Conservation (phyloP, 1,140 invertebrate genomes). For the Drosophila pachea region DNA sequence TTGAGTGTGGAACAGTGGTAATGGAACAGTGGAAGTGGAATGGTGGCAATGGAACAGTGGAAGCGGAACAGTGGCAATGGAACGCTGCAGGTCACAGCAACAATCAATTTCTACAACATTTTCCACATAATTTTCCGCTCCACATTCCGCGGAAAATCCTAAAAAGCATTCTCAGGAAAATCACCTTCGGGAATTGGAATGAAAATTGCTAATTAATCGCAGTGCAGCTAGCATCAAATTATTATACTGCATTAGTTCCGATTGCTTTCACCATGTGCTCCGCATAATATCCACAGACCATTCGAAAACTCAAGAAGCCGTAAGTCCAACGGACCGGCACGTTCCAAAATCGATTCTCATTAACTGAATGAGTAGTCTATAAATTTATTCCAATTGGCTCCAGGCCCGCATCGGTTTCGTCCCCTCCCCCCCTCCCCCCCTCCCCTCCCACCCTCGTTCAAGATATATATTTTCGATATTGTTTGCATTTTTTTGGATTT, state of each 20-base stretch:
- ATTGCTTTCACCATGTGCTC: not conserved
- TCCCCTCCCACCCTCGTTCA: no score
- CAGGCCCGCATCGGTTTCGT: no score
- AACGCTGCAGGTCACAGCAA: not conserved
- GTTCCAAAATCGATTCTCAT: conserved; percentile 17
- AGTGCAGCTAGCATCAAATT: not conserved
- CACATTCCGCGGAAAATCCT: not conserved
- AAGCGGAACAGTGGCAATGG: not conserved
- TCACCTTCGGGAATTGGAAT: conserved; percentile 3
- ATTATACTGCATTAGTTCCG: not conserved
- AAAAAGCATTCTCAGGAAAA: not conserved
- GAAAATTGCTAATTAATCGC: not conserved
- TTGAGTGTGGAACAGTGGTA: not conserved
- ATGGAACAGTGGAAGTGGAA: not conserved
- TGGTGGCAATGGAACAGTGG: not conserved
- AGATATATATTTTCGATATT: not conserved
- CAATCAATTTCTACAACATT: no score
- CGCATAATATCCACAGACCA: not conserved
- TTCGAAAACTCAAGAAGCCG: not conserved
- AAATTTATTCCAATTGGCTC: conserved; percentile 2
- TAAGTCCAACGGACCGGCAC: conserved; percentile 15
- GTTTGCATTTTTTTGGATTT: not conserved
- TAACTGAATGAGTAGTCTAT: conserved; percentile 13
- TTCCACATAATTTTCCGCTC: not conserved
- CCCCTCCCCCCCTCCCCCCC: no score